Evolutionary conservation across 2,888 invertebrate species (phyloP).

Genomic region (Mechanitis messenoides): DNA sequence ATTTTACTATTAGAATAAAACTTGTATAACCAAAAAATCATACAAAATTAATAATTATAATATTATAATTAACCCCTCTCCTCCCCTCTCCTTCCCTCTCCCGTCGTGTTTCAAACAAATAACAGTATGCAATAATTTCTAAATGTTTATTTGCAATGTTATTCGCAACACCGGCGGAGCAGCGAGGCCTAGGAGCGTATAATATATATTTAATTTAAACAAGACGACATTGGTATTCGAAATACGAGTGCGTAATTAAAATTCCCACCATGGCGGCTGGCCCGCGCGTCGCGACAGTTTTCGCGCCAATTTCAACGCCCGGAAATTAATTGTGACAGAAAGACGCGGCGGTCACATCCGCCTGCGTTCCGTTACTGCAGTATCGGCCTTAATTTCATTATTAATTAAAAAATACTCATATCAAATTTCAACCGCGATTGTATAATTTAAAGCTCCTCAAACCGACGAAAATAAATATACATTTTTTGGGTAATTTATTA

Average conservation of each 20-base stretch:
- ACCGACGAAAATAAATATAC: not conserved
- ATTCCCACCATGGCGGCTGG: slow-evolving; percentile 71
- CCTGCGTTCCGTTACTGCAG: slow-evolving; percentile 65
- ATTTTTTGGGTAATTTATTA: slow-evolving; percentile 1
- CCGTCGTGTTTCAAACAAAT: not conserved
- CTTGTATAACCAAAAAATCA: not conserved
- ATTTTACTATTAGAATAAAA: not conserved
- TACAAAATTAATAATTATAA: not conserved
- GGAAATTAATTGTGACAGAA: slow-evolving; percentile 78
- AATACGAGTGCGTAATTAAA: slow-evolving; percentile 77
- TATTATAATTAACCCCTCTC: not conserved
- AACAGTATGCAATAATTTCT: slow-evolving; percentile 26
- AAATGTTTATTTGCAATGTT: slow-evolving; percentile 66
- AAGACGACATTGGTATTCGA: slow-evolving; percentile 77
- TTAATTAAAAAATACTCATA: slow-evolving; percentile 3
- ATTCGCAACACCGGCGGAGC: slow-evolving; percentile 66
- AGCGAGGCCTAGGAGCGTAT: slow-evolving; percentile 72
- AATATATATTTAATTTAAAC: slow-evolving; percentile 78
- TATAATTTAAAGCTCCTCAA: not conserved
- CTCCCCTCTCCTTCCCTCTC: not conserved
- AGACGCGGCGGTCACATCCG: slow-evolving; percentile 75
- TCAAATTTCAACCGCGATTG: not conserved
- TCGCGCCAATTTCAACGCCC: slow-evolving; percentile 77
- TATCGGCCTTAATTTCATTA: slow-evolving; percentile 19
- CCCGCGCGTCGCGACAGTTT: slow-evolving; percentile 68